Evolutionary conservation across 2,113 vertebrate genomes (phyloP).

Genomic region (Chaetodon auriga): DNA sequence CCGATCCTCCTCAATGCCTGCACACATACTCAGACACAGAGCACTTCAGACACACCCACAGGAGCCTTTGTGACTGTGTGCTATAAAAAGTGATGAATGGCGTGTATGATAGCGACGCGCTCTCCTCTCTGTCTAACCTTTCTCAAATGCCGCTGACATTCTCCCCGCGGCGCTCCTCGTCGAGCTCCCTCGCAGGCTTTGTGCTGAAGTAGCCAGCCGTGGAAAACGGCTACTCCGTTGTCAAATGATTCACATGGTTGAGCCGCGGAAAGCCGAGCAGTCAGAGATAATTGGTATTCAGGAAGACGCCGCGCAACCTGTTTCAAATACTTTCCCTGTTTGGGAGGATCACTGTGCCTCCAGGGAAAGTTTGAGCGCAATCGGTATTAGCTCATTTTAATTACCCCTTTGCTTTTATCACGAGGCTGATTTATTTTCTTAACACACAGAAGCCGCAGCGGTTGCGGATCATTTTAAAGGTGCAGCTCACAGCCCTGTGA

Average conservation of each 20-base stretch:
- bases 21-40: background rate
- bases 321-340: constrained; percentile 55
- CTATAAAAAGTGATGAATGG: constrained; percentile 57
- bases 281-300: constrained; percentile 67
- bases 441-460: constrained; percentile 17
- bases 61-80: background rate
- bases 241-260: constrained; percentile 68
- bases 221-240: constrained; percentile 65
- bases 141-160: constrained; percentile 64
- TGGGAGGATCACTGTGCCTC: constrained; percentile 45
- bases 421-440: constrained; percentile 56
- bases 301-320: constrained; percentile 35
- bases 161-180: constrained; percentile 46
- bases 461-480: constrained; percentile 43
- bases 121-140: constrained; percentile 68
- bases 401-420: constrained; percentile 65
- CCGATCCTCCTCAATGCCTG: background rate
- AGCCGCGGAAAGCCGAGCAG: constrained; percentile 28
- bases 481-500: background rate
- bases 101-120: constrained; percentile 28
- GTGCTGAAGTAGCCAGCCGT: constrained; percentile 59
- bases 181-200: constrained; percentile 50
- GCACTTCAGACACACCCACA: constrained; percentile 6
- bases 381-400: constrained; percentile 70
- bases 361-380: constrained; percentile 51